These are phyloP conservation scores for Dryococelus australis DNA, from an alignment of 2,888 invertebrate genomes.

Conservation along the genomic window DNA sequence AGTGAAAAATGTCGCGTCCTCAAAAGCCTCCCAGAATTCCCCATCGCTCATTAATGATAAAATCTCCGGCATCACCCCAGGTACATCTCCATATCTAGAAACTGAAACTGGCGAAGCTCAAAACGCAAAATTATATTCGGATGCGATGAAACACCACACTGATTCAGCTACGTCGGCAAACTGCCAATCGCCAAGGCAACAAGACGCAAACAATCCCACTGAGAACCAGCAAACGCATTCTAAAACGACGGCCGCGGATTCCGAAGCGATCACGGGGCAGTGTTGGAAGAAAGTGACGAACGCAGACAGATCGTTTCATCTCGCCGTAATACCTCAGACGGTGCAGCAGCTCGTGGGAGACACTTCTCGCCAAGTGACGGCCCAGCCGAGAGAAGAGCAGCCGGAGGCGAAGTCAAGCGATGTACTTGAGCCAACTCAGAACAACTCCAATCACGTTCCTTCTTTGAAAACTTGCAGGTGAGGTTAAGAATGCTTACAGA, in stretches of 20 bases:
- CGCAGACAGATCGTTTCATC: background rate
- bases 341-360: background rate
- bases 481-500: too few species aligned
- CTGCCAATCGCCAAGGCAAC: background rate
- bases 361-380: background rate
- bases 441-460: background rate
- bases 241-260: background rate
- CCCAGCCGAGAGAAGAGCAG: background rate
- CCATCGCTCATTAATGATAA: background rate
- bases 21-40: background rate
- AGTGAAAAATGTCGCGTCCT: background rate
- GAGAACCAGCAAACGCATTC: background rate
- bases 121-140: background rate
- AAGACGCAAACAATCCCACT: background rate
- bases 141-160: background rate
- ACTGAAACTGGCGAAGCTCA: background rate
- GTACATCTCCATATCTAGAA: background rate
- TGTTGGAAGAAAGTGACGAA: background rate
- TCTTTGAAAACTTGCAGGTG: background rate
- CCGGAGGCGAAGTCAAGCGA: background rate
- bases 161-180: background rate
- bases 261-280: background rate
- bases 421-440: background rate
- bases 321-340: background rate
- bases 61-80: background rate